Percentiles rank a stretch among this genome's conserved stretches.
These are phyloP conservation scores for Borostomias antarcticus DNA, from an alignment of 2,797 vertebrate genomes.

Conservation along the genomic window DNA sequence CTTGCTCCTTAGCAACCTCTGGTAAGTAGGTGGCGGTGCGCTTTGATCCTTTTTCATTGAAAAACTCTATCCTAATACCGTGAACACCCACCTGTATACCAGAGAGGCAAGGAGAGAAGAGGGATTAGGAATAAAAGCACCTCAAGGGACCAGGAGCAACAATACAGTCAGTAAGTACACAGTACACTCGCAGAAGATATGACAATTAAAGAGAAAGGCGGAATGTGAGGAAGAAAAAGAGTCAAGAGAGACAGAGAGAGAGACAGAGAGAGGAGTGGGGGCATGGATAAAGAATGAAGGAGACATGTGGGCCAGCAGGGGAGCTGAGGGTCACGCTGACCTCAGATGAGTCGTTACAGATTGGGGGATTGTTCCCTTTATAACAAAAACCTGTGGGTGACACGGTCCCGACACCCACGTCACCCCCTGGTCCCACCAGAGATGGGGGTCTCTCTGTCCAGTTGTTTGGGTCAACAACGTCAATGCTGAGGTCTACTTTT, in stretches of 20 bases:
- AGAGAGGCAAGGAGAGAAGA: slow-evolving; percentile 6
- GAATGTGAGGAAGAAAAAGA: too few relatives aligned
- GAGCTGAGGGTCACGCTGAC: not conserved
- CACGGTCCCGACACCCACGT: not conserved
- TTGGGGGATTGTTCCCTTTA: slow-evolving; percentile 16
- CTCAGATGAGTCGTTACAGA: not conserved
- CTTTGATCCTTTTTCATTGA: slow-evolving; percentile 99
- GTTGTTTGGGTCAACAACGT: slow-evolving; percentile 27
- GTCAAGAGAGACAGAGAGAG: not conserved
- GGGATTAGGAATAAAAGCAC: not conserved
- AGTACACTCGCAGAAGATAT: too few relatives aligned
- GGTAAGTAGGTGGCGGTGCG: slow-evolving; percentile 99
- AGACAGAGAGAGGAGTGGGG: slow-evolving; percentile 3
- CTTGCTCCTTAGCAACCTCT: slow-evolving; percentile 99
- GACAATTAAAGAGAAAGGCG: not conserved
- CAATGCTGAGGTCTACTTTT: slow-evolving; percentile 8
- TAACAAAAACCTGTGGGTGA: not conserved
- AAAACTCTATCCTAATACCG: slow-evolving; percentile 99
- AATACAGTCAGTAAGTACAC: not conserved
- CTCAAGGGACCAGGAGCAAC: not conserved
- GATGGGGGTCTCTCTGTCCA: not conserved
- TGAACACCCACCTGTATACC: slow-evolving; percentile 97
- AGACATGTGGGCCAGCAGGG: not conserved
- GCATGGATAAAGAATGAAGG: not conserved
- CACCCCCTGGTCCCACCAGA: not conserved